Base-by-base conservation (phyloP, 2,113 vertebrate genomes). In the Pelecanus crispus region DNA sequence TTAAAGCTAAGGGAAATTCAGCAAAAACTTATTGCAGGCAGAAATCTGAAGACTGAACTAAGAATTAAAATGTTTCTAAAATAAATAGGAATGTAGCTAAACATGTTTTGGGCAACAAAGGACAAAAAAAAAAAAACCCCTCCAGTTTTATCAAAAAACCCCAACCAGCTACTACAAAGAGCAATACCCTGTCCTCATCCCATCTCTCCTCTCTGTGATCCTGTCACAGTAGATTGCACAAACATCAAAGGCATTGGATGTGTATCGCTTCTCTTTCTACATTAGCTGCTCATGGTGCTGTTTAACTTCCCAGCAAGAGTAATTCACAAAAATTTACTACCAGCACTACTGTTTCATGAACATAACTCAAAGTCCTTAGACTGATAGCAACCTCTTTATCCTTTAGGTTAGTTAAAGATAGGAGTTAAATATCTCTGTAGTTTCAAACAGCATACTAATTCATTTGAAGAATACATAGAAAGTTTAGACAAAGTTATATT, bases 61-160 rank as follows among this genome's bases (percentile, higher is more conserved):
- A 75, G 70, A 82, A 58, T 15, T 7, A 58, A 88, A 81, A 56
- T 21, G 1, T 20, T 89, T 91, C 22, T 2, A 66, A 44, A 94
- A 81, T 24, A 56, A 63, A 77, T 13, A 42, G 6, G 11, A 59
- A 70, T 17, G 12, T 40, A 84, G 34, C 6, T 78, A 52, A 56
- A 58, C 6, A 17, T 28, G n/a, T 87, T 91, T 80, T 70, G 59
- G 21, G 29, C 45, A 74, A 47, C 9, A 52, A 74, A 90, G 18
- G 11, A 25, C 10, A 65, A 52, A 10, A 11, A 10, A 10, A 10
- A 53, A 49, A 77, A 49, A 15, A 0, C 1, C 21, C 13, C 11
- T 56, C 16, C 1, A 1, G 5, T 80, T 89, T 89, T 50, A 22
- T 55, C 53, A 26, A 68, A 73, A 58, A 22, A 32, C 8, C 11